Base-by-base conservation (phyloP, 2,113 vertebrate genomes). In the Zosterops pallidus region DNA sequence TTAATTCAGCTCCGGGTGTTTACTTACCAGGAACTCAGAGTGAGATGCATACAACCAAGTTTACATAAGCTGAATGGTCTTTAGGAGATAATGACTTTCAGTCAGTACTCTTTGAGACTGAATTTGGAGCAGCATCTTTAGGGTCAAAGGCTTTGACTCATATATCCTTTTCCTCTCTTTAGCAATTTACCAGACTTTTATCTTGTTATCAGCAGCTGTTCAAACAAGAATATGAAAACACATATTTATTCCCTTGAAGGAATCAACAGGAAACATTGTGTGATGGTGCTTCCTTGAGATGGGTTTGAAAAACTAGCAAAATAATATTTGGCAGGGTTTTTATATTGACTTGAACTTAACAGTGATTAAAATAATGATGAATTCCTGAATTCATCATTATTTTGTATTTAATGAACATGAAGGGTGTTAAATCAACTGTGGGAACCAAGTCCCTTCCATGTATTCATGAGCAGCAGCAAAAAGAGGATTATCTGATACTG, bases 61-160 rank as follows among this genome's bases (percentile, higher is more conserved):
- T 94, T 94, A 97, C 71, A 88, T 75, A 94, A 90, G 7, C 49
- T 52, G 57, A 88, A 65, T 0, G 3, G 83, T 92, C 92, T 75
- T 94, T 90, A 92, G 56, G 37, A 86, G 85, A 83, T 86, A 94
- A 95, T 92, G 79, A 92, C 92, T 95, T 97, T 93, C 85, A 90
- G 79, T 78, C 76, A 71, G 52, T 86, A 22, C 33, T 83, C 23
- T 89, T 91, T 71, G 68, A 86, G 55, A 24, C 33, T 75, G 82
- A 88, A 81, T 95, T 93, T 93, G 90, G 86, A 92, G 50, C 71
- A 59, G 39, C 33, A 93, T 86, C 71, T 37, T 88, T 75, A 68
- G 85, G 94, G 95, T 95, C 95, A 97, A 78, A 97, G 90, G 90
- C 60, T 90, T 83, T 78, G 76, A 80, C 85, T 96, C 4, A 0